Evolutionary conservation across 2,113 vertebrate genomes (phyloP).

Genomic region (Chloebia gouldiae): DNA sequence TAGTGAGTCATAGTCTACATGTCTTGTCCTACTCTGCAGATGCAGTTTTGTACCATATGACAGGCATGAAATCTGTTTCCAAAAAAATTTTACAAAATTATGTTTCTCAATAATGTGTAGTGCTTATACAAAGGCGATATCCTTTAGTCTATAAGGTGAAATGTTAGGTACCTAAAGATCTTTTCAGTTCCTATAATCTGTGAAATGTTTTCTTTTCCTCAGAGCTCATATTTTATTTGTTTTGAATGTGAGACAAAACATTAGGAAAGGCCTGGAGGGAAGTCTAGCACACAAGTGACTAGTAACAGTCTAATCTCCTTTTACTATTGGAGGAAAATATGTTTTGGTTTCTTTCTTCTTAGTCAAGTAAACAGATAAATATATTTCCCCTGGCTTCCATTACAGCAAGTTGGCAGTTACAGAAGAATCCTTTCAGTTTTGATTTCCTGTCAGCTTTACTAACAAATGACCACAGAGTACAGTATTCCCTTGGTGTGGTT

Average conservation of each 20-base stretch:
- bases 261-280: constrained; percentile 38
- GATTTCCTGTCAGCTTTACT: constrained; percentile 59
- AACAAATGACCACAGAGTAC: constrained; percentile 19
- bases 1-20: not conserved
- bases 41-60: not conserved
- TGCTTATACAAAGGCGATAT: not conserved
- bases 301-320: constrained; percentile 20
- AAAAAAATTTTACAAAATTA: not conserved
- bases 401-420: constrained; percentile 37
- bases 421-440: constrained; percentile 60
- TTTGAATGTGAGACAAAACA: constrained; percentile 39
- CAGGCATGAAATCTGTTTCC: not conserved
- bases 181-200: not conserved
- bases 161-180: not conserved
- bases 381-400: constrained; percentile 57
- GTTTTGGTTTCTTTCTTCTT: constrained; percentile 55
- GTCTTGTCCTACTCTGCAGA: not conserved
- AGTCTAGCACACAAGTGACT: constrained; percentile 38
- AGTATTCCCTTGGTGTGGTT: constrained; percentile 31
- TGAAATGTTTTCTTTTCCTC: not conserved
- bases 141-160: not conserved
- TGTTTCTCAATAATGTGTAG: not conserved
- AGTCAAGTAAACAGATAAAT: constrained; percentile 62
- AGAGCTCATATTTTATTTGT: constrained; percentile 23
- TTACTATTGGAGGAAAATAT: constrained; percentile 40